These are phyloP conservation scores for Amyelois transitella DNA, from an alignment of 1,140 invertebrate species.

Conservation along the genomic window DNA sequence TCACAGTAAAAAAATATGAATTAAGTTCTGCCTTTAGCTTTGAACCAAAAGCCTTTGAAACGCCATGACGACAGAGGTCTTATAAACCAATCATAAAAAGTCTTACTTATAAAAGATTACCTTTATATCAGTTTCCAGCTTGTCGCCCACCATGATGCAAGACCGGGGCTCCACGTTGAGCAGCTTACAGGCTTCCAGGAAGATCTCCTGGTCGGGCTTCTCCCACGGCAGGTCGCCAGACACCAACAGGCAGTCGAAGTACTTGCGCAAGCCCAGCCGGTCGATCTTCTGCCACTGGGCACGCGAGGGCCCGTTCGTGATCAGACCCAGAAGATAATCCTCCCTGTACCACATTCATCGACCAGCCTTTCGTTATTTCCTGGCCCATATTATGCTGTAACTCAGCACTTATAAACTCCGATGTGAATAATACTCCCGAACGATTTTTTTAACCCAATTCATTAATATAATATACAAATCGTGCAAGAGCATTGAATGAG, in stretches of 20 bases:
- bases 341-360: conserved; percentile 70
- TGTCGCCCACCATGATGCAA: conserved; percentile 91
- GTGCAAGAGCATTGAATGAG: conserved; percentile 38
- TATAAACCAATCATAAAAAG: no score
- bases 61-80: no score
- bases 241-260: conserved; percentile 86
- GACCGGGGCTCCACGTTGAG: conserved; percentile 81
- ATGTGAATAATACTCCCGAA: conserved; percentile 25
- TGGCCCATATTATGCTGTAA: conserved; percentile 49
- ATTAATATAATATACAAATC: conserved; percentile 1
- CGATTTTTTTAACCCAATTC: neutral
- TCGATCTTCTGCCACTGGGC: conserved; percentile 91
- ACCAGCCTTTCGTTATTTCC: conserved; percentile 53
- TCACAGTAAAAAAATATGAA: no score
- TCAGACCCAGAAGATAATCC: conserved; percentile 83
- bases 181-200: conserved; percentile 83
- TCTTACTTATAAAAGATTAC: conserved; percentile 29
- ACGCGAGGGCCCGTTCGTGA: conserved; percentile 88
- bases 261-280: conserved; percentile 78
- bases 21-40: no score
- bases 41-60: no score
- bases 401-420: conserved; percentile 52
- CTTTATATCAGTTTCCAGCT: conserved; percentile 88
- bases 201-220: conserved; percentile 87
- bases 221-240: conserved; percentile 89